phyloP scores from a whole-genome alignment of 2,888 invertebrate species.

The Tenthredo distinguenda region DNA sequence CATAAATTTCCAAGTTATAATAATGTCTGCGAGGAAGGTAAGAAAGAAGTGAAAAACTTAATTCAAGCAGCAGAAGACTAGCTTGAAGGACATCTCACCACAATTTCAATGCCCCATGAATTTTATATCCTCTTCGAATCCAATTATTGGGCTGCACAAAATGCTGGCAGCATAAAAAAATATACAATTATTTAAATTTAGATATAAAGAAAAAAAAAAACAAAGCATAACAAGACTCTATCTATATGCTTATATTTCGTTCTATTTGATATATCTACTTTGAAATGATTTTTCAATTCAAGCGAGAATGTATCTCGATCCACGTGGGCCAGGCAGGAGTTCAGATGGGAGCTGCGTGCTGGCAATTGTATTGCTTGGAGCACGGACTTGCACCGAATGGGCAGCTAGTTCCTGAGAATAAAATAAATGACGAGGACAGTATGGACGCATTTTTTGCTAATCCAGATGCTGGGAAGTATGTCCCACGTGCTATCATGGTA shows the following conservation, averaged over 20 bases:
- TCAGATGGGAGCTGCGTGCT: constrained; percentile 73
- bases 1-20: neutral
- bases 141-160: neutral
- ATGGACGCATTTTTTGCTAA: constrained; percentile 78
- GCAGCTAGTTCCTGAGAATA: constrained; percentile 76
- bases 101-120: neutral
- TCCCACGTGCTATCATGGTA: constrained; percentile 81
- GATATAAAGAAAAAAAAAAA: too few species aligned
- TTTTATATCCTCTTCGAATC: neutral
- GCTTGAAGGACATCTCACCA: neutral
- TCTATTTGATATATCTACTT: neutral
- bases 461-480: constrained; percentile 81
- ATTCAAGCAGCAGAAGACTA: neutral
- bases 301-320: constrained; percentile 77
- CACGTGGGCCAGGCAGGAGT: constrained; percentile 78
- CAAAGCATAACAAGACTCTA: too few species aligned
- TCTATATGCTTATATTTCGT: too few species aligned
- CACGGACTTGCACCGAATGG: constrained; percentile 78
- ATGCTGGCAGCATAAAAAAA: neutral
- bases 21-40: constrained; percentile 29
- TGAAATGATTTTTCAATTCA: constrained; percentile 53
- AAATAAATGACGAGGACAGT: constrained; percentile 65
- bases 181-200: neutral
- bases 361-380: constrained; percentile 75
- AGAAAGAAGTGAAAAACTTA: neutral